These are phyloP conservation scores for Nanorana parkeri DNA, from an alignment of 2,113 vertebrate genomes.

Conservation along the genomic window DNA sequence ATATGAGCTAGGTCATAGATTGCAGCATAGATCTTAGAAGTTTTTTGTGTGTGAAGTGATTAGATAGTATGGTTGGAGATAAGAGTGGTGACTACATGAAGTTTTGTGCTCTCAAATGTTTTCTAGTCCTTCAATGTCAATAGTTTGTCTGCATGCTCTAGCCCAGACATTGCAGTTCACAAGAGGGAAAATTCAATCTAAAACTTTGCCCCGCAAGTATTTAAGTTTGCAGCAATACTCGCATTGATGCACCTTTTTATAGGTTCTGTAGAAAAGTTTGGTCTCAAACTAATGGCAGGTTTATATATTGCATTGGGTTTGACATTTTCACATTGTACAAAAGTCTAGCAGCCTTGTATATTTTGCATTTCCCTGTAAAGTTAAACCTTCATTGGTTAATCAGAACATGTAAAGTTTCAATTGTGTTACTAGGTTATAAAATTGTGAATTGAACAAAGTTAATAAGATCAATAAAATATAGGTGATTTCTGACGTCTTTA, in stretches of 20 bases:
- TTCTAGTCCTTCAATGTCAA: slow-evolving; percentile 14
- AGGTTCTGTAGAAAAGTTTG: neutral
- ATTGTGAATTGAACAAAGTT: slow-evolving; percentile 49
- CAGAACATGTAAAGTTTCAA: slow-evolving; percentile 47
- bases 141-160: slow-evolving; percentile 24
- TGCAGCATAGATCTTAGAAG: neutral
- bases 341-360: slow-evolving; percentile 50
- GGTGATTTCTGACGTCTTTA: slow-evolving; percentile 49
- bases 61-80: slow-evolving; percentile 17
- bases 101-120: neutral
- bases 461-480: slow-evolving; percentile 54
- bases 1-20: neutral
- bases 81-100: neutral
- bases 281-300: slow-evolving; percentile 26
- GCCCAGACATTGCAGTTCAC: slow-evolving; percentile 10
- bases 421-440: slow-evolving; percentile 47
- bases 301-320: slow-evolving; percentile 32
- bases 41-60: slow-evolving; percentile 9
- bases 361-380: slow-evolving; percentile 54
- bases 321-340: slow-evolving; percentile 9
- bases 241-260: too few species aligned
- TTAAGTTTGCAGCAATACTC: too few species aligned
- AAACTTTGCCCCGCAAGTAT: too few species aligned
- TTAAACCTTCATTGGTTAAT: slow-evolving; percentile 46
- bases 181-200: neutral